Base-by-base conservation (phyloP, 2,113 vertebrate genomes). In the Polypterus senegalus region DNA sequence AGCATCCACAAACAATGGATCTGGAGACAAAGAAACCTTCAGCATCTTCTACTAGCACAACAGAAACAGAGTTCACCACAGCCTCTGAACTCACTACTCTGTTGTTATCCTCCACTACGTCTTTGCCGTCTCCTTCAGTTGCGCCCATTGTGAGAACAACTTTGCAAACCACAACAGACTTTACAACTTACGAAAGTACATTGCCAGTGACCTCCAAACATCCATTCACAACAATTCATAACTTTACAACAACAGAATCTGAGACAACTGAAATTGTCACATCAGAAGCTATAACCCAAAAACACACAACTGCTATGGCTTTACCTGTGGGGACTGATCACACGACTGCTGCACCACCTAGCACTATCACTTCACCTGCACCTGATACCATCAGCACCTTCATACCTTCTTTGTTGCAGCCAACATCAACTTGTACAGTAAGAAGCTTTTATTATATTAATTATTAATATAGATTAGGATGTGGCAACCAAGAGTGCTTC, bases 341-440 rank as follows among this genome's bases (percentile, higher is more conserved):
- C 7, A 59, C 51, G 54, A 59, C 45, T 62, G 69, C 57, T 58
- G 71, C 46, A 8, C 8, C 51, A 9, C 60, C 59, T 54, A 57
- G 48, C 4, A 61, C 65, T 52, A 48, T 63, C 52, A 54, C 67
- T 5, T 57, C 63, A 4, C 66, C 71, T 46, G 73, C 76, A 53
- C 71, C 74, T 47, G 10, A 59, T 7, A 48, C 54, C 52, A n/a
- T 59, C 49, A 68, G 74, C 57, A 79, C 76, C 11, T 65, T 66
- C 4, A 49, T 61, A 46, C 69, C 70, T 56, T 73, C 78, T 1
- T 76, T 83, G 6, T 6, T 81, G 8, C 55, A 76, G 59, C 78
- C 84, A 54, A 84, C 81, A 1, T 67, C 77, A 3, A 76, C 81
- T 9, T 88, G 86, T 68, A 86, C 78, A 58, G 86, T 87, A 71